These are phyloP conservation scores for Paedocypris micromegethes DNA, from an alignment of 2,797 vertebrate genomes.

Conservation along the genomic window DNA sequence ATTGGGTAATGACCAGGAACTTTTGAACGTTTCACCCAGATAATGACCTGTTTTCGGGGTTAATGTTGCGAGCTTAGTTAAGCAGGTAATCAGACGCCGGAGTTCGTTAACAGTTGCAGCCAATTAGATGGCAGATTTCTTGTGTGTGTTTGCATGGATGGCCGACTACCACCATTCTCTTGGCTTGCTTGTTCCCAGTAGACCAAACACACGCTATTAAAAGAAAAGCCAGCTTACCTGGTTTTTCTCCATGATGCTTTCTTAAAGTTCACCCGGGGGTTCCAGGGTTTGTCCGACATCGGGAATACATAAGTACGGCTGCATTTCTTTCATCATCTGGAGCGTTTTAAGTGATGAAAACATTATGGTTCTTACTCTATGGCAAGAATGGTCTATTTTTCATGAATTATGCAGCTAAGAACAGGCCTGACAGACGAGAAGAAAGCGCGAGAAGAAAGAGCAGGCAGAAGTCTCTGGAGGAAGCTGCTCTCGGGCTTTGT, in stretches of 20 bases:
- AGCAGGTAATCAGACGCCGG: constrained; percentile 25
- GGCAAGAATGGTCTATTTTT: constrained; percentile 23
- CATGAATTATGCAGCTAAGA: constrained; percentile 26
- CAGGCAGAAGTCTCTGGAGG: constrained; percentile 8
- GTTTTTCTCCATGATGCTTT: background rate
- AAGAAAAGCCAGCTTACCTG: constrained; percentile 18
- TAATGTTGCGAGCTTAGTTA: constrained; percentile 14
- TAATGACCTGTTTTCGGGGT: constrained; percentile 30
- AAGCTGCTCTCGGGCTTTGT: constrained; percentile 11
- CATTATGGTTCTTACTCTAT: constrained; percentile 6
- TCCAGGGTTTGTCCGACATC: constrained; percentile 5
- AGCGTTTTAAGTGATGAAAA: constrained; percentile 7
- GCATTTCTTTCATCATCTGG: background rate
- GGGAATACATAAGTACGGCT: background rate
- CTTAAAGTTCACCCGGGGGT: constrained; percentile 10
- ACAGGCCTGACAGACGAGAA: constrained; percentile 13
- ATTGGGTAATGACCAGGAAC: constrained; percentile 34
- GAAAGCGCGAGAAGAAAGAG: constrained; percentile 1
- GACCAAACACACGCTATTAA: constrained; percentile 5
- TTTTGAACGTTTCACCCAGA: constrained; percentile 19
- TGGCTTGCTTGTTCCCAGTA: constrained; percentile 1
- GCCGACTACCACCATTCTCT: constrained; percentile 10
- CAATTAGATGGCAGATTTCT: constrained; percentile 20
- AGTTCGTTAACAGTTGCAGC: constrained; percentile 8
- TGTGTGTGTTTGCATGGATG: constrained; percentile 14